Percentiles rank a stretch among this genome's conserved stretches.
These are phyloP conservation scores for Eupeodes luniger DNA, from an alignment of 2,888 invertebrate species.

Conservation along the genomic window DNA sequence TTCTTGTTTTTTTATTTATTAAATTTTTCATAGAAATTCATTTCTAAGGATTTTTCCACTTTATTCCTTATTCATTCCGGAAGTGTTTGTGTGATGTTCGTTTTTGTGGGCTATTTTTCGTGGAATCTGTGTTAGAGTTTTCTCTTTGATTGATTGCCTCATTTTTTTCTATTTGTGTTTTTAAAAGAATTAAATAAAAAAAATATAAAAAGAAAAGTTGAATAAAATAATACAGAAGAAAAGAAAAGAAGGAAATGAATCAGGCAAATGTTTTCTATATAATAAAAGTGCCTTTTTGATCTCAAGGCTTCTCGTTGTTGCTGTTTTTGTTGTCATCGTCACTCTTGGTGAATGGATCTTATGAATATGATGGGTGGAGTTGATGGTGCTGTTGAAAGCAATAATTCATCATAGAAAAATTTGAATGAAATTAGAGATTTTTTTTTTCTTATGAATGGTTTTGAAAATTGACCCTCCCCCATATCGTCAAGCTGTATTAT, in stretches of 20 bases:
- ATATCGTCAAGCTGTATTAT: slow-evolving; percentile 6
- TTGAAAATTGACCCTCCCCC: slow-evolving; percentile 44
- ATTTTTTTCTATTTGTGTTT: slow-evolving; percentile 40
- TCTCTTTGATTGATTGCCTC: slow-evolving; percentile 60
- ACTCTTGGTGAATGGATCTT: background rate
- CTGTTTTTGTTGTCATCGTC: background rate
- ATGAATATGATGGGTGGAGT: background rate
- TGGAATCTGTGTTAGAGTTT: slow-evolving; percentile 60
- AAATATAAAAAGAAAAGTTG: background rate
- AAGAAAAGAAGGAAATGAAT: slow-evolving; percentile 23
- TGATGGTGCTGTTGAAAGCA: slow-evolving; percentile 18
- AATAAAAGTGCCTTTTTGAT: slow-evolving; percentile 58
- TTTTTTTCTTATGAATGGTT: slow-evolving; percentile 46
- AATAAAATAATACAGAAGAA: slow-evolving; percentile 1
- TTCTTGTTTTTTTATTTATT: background rate
- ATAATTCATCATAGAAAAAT: slow-evolving; percentile 68
- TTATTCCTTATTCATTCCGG: slow-evolving; percentile 36
- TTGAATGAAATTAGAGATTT: slow-evolving; percentile 66
- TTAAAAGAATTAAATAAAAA: background rate
- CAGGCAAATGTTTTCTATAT: slow-evolving; percentile 24
- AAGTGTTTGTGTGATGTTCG: slow-evolving; percentile 45
- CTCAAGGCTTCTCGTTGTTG: slow-evolving; percentile 22
- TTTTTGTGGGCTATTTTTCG: slow-evolving; percentile 58
- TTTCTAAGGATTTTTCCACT: slow-evolving; percentile 40
- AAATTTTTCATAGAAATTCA: background rate